Evolutionary conservation across 2,888 invertebrate genomes (phyloP).

Genomic region (Calliopum simillimum): DNA sequence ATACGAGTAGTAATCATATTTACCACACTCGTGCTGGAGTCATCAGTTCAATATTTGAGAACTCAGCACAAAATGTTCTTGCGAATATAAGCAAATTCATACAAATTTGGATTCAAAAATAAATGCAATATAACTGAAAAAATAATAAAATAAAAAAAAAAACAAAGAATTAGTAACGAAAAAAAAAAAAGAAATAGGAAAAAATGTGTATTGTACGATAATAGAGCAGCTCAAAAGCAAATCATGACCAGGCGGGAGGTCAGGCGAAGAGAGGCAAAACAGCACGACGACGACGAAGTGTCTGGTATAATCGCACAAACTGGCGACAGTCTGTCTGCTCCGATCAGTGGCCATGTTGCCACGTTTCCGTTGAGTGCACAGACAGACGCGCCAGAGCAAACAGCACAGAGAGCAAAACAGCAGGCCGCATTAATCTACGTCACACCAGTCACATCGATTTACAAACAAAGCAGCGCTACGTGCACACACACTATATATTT

Average conservation of each 20-base stretch:
- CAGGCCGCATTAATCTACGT: too few relatives aligned
- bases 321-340: conserved; percentile 95
- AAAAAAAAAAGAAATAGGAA: neutral
- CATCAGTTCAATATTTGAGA: neutral
- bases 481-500: too few relatives aligned
- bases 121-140: too few relatives aligned
- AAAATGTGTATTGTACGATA: neutral
- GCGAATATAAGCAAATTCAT: neutral
- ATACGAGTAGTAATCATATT: neutral
- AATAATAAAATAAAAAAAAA: too few relatives aligned
- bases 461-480: too few relatives aligned
- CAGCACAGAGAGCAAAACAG: neutral
- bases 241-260: conserved; percentile 9
- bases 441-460: too few relatives aligned
- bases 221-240: neutral
- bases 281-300: conserved; percentile 74
- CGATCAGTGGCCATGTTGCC: conserved; percentile 81
- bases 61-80: neutral
- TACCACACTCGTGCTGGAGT: neutral
- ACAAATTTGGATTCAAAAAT: too few relatives aligned
- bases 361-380: conserved; percentile 51
- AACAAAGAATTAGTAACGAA: too few relatives aligned
- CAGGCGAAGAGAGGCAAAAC: conserved; percentile 46
- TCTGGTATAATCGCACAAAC: conserved; percentile 80
- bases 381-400: neutral